Evolutionary conservation across 2,797 vertebrate genomes (phyloP).

Genomic region (Alca torda): DNA sequence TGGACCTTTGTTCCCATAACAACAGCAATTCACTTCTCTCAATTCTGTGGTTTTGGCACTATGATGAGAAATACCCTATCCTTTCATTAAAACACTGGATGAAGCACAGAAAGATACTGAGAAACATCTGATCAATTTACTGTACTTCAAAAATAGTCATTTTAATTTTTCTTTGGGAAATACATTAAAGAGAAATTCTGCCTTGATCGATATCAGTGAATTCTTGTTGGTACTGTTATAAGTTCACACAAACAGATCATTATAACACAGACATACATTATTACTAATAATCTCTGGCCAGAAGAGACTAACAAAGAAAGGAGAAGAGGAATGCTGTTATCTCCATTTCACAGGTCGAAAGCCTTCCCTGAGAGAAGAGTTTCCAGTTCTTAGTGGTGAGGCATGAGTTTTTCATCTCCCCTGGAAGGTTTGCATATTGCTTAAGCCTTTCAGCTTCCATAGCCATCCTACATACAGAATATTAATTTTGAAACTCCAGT

Average conservation of each 20-base stretch:
- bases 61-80: not conserved
- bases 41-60: not conserved
- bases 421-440: not conserved
- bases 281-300: not conserved
- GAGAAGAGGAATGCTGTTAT: not conserved
- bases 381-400: not conserved
- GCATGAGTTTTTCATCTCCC: not conserved
- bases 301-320: not conserved
- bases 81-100: not conserved
- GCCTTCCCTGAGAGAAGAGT: not conserved
- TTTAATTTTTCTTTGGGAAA: not conserved
- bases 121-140: not conserved
- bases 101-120: not conserved
- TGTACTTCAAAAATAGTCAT: not conserved
- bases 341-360: not conserved
- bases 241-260: not conserved
- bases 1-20: slow-evolving; percentile 34
- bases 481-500: not conserved
- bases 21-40: not conserved
- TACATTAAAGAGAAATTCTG: not conserved
- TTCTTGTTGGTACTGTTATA: not conserved
- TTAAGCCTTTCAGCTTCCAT: not conserved
- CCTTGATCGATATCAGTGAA: not conserved
- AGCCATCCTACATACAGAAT: not conserved
- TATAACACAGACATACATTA: not conserved